Base-by-base conservation (phyloP, 2,113 vertebrate species). In the Brachypteracias leptosomus region DNA sequence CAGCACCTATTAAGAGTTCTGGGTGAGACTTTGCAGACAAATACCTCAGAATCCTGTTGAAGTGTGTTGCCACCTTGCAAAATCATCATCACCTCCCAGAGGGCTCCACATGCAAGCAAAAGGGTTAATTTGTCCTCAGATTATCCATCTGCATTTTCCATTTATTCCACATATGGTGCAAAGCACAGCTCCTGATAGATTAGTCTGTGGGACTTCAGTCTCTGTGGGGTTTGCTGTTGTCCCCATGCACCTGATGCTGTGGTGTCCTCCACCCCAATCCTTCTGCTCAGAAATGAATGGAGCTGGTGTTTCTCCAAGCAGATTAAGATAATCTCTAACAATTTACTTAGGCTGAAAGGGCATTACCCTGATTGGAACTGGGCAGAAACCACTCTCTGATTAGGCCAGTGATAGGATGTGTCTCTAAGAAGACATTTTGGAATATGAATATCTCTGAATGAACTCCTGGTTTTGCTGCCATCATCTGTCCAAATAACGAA, bases 401-500 rank as follows among this genome's bases (percentile, higher is more conserved):
- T 13, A 83, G 82, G 65, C 59, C 3, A 83, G 42, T 6, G 42
- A 88, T 31, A 36, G 3, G 67, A 88, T 57, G 79, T 22, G 52
- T 42, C 47, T 88, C 67, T 88, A 10, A 59, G 58, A 77, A 15
- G 68, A 36, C 40, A 51, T 38, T 94, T 74, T 40, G 20, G 55
- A 75, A 61, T 44, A 68, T 4, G 46, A 75, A 5, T 11, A 28
- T 51, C 74, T 87, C 58, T 65, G 58, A 83, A 87, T 13, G 16
- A 94, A 59, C 61, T 63, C 71, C 93, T 93, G 93, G 67, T 83
- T 94, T 65, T 96, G 96, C 93, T 96, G 95, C 94, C 93, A 95
- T 96, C 95, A 86, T 86, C 94, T 94, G 88, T 93, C 77, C 93
- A 92, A 88, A 93, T 71, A 83, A 82, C 2, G 70, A 83, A 91